Evolutionary conservation across 2,888 invertebrate species (phyloP).

Genomic region (Zeuzera pyrina): DNA sequence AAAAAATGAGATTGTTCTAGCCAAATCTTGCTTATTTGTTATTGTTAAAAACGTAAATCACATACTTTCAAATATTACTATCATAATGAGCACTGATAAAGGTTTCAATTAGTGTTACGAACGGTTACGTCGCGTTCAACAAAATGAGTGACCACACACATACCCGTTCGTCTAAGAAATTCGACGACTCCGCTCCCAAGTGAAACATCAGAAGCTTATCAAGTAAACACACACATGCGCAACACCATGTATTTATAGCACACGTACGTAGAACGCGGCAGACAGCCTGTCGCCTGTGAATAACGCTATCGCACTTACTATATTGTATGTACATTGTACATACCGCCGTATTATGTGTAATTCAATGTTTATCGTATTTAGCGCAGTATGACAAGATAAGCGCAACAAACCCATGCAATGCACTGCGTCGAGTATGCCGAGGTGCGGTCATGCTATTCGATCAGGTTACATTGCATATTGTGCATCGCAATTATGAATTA

Average conservation of each 20-base stretch:
- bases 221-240: conserved; percentile 63
- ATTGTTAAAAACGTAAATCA: too few species aligned
- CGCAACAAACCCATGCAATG: conserved; percentile 27
- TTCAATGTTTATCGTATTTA: conserved; percentile 48
- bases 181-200: conserved; percentile 56
- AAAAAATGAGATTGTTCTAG: too few species aligned
- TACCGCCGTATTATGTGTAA: conserved; percentile 38
- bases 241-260: conserved; percentile 56
- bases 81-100: too few species aligned
- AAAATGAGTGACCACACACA: too few species aligned
- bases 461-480: conserved; percentile 35
- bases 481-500: conserved; percentile 3
- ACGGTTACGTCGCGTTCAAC: too few species aligned
- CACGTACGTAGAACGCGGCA: conserved; percentile 55
- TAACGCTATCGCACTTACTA: conserved; percentile 60
- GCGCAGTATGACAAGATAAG: conserved; percentile 44
- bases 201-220: conserved; percentile 67
- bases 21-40: too few species aligned
- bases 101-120: too few species aligned
- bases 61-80: too few species aligned
- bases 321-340: conserved; percentile 52
- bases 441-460: conserved; percentile 26
- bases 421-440: conserved; percentile 19
- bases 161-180: conserved; percentile 43
- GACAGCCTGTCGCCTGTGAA: conserved; percentile 70